phyloP scores from a whole-genome alignment of 2,113 vertebrate species.

The Albula glossodonta region DNA sequence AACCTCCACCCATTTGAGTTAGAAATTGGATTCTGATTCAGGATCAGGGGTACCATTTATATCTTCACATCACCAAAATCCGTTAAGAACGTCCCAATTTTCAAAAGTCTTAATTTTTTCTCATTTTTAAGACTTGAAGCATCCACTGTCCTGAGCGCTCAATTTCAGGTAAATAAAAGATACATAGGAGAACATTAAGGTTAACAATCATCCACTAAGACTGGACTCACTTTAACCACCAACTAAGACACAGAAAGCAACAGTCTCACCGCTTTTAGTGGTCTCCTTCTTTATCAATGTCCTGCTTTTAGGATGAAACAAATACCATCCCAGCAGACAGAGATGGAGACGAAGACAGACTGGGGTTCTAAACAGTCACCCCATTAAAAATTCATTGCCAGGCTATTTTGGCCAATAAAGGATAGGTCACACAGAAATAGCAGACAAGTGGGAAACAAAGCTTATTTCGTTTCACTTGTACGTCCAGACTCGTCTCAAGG shows the following conservation, averaged over 20 bases:
- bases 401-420: constrained; percentile 43
- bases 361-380: constrained; percentile 34
- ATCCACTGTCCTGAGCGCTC: too few species aligned
- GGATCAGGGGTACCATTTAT: too few species aligned
- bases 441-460: neutral
- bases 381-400: constrained; percentile 57
- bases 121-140: too few species aligned
- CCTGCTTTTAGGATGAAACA: constrained; percentile 30
- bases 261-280: neutral
- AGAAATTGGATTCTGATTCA: too few species aligned
- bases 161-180: too few species aligned
- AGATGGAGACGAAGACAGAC: constrained; percentile 27
- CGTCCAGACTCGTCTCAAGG: neutral
- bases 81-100: too few species aligned
- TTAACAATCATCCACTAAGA: neutral
- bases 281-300: neutral
- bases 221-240: neutral
- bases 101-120: too few species aligned
- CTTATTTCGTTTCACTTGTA: neutral
- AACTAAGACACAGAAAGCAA: neutral
- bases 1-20: too few species aligned
- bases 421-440: constrained; percentile 13
- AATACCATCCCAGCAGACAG: constrained; percentile 15
- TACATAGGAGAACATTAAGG: too few species aligned
- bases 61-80: too few species aligned